A percentile compares a stretch with the other conserved stretches of the same genome.
Evolutionary conservation across 1,140 invertebrate genomes (phyloP).

Genomic region (Drosophila obscura): DNA sequence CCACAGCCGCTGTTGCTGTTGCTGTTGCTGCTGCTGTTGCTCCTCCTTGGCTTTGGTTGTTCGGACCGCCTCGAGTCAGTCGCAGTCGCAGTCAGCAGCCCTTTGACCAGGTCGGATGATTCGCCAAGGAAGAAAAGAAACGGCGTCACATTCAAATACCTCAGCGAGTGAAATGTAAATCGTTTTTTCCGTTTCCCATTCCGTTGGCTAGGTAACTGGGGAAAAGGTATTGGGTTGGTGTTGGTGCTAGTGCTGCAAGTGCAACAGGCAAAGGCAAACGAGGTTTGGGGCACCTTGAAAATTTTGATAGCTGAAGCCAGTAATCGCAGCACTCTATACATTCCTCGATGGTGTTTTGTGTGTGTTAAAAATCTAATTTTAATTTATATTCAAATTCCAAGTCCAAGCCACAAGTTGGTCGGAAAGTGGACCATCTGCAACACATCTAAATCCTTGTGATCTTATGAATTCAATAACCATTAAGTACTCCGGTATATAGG

Average conservation of each 20-base stretch:
- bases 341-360: no score
- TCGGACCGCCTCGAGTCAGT: conserved; percentile 45
- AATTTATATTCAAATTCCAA: no score
- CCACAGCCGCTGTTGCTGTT: neutral
- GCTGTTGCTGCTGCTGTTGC: conserved; percentile 19
- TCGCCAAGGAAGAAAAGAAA: conserved; percentile 27
- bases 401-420: no score
- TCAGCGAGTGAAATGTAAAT: conserved; percentile 44
- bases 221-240: neutral
- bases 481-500: neutral
- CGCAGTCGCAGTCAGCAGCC: conserved; percentile 22
- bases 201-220: neutral
- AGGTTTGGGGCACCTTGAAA: neutral
- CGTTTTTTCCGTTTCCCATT: conserved; percentile 18
- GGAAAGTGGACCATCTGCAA: no score
- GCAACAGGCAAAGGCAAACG: neutral
- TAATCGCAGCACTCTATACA: no score
- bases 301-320: no score
- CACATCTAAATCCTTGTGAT: no score
- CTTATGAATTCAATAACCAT: no score
- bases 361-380: no score
- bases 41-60: conserved; percentile 35
- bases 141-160: conserved; percentile 49
- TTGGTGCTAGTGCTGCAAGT: neutral
- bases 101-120: conserved; percentile 56